Evolutionary conservation across 2,888 invertebrate genomes (phyloP), one percentile per base, ranked within the genome.

Genomic region (Stegana nigrithorax): DNA sequence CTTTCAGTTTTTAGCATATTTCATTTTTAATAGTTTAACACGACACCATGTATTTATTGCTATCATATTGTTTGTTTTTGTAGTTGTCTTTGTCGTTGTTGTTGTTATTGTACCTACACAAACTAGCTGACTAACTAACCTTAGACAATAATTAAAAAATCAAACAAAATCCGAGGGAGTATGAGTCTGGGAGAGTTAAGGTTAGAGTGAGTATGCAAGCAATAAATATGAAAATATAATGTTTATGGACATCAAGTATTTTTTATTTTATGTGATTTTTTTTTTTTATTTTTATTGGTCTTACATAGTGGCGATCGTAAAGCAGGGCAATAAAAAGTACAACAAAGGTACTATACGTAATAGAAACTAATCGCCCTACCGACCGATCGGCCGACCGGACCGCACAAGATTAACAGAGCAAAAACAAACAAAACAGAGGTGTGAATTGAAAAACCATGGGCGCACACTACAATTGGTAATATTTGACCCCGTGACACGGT

Each of bases 101-200:
- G 47, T 12, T 26, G 58, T 25, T 44, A 27, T 56, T 53, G 64
- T 44, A 32, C 39, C 68, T 75, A 67, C 78, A 72, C 66, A 72
- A n/a, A n/a, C n/a, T n/a, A n/a, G n/a, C n/a, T n/a, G n/a, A n/a
- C n/a, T n/a, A 78, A 81, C 83, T 82, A 82, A 81, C 81, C 81
- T 81, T 82, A 71, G 77, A 73, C 81, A 81, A 81, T 80, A 81
- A 81, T 82, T 81, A 81, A 76, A 71, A 65, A 69, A 60, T 63
- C 65, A 68, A 65, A 63, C 36, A 36, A 61, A 19, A 55, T 26
- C n/a, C 39, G 59, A 25, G 8, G 45, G n/a, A 42, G 55, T 36
- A 65, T n/a, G n/a, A 19, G 51, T 26, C n/a, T 32, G 59, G 19
- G 8, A 55, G n/a, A 42, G 55, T 36, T 64, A 36, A 61, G 17